Percentiles rank a stretch among this genome's conserved stretches.
Evolutionary conservation across 2,888 invertebrate species (phyloP).

Genomic region (Pollenia labialis): DNA sequence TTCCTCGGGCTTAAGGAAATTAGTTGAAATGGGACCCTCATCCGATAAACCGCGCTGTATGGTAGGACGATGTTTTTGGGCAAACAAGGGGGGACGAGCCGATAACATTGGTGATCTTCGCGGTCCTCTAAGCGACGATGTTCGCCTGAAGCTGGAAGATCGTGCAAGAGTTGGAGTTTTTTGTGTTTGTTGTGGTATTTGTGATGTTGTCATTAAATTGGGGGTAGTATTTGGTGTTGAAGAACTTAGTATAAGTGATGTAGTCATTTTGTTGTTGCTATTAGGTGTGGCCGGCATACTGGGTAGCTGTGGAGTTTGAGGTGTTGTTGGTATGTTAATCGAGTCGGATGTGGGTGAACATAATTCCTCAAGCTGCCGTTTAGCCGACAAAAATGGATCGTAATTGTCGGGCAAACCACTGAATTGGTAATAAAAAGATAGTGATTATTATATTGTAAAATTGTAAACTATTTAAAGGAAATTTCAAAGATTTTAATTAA

Average conservation of each 20-base stretch:
- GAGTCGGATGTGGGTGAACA: slow-evolving; percentile 87
- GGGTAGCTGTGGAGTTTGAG: slow-evolving; percentile 71
- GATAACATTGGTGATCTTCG: slow-evolving; percentile 81
- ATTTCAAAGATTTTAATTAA: too few relatives aligned
- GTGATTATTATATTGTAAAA: too few relatives aligned
- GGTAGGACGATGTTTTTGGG: slow-evolving; percentile 82
- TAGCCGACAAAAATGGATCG: slow-evolving; percentile 91
- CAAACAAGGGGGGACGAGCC: slow-evolving; percentile 80
- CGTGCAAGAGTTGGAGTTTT: slow-evolving; percentile 64
- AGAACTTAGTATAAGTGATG: slow-evolving; percentile 77
- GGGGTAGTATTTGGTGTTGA: slow-evolving; percentile 71
- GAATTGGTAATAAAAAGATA: slow-evolving; percentile 14
- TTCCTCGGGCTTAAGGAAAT: slow-evolving; percentile 84
- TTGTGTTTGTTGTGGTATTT: slow-evolving; percentile 59
- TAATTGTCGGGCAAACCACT: slow-evolving; percentile 84
- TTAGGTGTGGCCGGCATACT: slow-evolving; percentile 62
- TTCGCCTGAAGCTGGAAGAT: slow-evolving; percentile 82
- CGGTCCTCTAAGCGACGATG: slow-evolving; percentile 82
- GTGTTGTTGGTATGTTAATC: slow-evolving; percentile 75
- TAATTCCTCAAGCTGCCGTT: slow-evolving; percentile 92
- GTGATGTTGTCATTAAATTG: slow-evolving; percentile 59
- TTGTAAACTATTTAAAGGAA: too few relatives aligned
- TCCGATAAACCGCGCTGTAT: slow-evolving; percentile 84
- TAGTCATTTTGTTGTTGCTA: slow-evolving; percentile 76
- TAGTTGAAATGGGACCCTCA: slow-evolving; percentile 84